Conservation (phyloP, 2,797 vertebrate species). For the Gadopsis bispinosus region DNA sequence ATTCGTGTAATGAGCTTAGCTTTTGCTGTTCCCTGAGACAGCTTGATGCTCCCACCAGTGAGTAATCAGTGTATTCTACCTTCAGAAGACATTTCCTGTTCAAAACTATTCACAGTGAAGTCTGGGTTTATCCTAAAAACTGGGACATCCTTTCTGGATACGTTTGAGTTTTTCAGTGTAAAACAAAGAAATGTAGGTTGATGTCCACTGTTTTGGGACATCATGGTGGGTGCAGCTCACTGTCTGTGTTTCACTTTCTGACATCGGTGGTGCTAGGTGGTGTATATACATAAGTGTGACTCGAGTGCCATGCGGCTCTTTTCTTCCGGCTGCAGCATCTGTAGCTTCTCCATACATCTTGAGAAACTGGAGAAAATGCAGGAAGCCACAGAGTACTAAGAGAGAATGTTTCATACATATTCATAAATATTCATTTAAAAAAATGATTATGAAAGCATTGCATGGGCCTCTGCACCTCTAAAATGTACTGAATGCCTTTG, state of each 20-base stretch:
- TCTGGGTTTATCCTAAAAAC: neutral
- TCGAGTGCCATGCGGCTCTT: neutral
- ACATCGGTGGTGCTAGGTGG: neutral
- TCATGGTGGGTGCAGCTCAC: neutral
- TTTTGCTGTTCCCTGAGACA: neutral
- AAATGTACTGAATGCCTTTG: neutral
- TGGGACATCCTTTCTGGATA: neutral
- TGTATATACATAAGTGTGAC: constrained; percentile 14
- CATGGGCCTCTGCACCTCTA: neutral
- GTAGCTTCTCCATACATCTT: too few species aligned
- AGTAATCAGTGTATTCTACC: neutral
- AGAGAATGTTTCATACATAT: neutral
- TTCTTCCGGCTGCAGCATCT: neutral
- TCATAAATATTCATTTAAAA: neutral
- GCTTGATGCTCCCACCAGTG: neutral
- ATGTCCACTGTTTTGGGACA: neutral
- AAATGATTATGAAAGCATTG: neutral
- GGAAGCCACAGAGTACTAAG: neutral
- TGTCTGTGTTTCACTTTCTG: constrained; percentile 7
- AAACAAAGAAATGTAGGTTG: neutral
- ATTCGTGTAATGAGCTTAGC: neutral
- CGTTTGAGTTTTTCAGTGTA: neutral
- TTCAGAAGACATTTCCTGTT: neutral
- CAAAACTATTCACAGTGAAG: neutral
- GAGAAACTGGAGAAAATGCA: too few species aligned